A percentile compares a stretch with the other conserved stretches of the same genome.
phyloP scores from a whole-genome alignment of 2,797 vertebrate species.

The Lithobates sylvaticus region DNA sequence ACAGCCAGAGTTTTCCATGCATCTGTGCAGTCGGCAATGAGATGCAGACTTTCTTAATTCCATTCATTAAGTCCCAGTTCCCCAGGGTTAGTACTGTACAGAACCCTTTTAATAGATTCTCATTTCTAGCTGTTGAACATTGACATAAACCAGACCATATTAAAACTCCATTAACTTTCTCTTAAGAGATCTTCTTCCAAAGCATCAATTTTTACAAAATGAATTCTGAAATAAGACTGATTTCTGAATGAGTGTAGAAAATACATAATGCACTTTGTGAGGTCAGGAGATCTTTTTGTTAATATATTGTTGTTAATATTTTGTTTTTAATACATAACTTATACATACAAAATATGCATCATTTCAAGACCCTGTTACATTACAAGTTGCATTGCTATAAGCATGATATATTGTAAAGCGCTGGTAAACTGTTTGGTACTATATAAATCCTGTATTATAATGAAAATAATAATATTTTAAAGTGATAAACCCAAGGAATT shows the following conservation, averaged over 20 bases:
- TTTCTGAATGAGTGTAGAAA: constrained; percentile 10
- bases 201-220: constrained; percentile 12
- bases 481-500: neutral
- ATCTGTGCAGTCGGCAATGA: constrained; percentile 22
- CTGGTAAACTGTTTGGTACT: no score
- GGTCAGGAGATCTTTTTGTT: neutral
- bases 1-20: neutral
- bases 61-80: constrained; percentile 44
- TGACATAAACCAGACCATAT: constrained; percentile 46
- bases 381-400: neutral
- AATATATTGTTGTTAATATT: neutral
- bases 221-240: constrained; percentile 33
- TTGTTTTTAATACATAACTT: neutral
- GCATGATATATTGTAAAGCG: neutral
- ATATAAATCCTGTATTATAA: no score
- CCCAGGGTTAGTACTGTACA: constrained; percentile 26
- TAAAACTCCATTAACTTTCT: constrained; percentile 45
- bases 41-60: constrained; percentile 17
- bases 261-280: neutral
- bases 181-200: constrained; percentile 16
- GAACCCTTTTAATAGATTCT: constrained; percentile 44
- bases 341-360: no score
- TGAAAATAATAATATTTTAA: neutral
- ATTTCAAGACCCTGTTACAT: no score
- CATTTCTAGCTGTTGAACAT: constrained; percentile 26